Base-by-base conservation (phyloP, 2,113 vertebrate genomes). In the Bos taurus region DNA sequence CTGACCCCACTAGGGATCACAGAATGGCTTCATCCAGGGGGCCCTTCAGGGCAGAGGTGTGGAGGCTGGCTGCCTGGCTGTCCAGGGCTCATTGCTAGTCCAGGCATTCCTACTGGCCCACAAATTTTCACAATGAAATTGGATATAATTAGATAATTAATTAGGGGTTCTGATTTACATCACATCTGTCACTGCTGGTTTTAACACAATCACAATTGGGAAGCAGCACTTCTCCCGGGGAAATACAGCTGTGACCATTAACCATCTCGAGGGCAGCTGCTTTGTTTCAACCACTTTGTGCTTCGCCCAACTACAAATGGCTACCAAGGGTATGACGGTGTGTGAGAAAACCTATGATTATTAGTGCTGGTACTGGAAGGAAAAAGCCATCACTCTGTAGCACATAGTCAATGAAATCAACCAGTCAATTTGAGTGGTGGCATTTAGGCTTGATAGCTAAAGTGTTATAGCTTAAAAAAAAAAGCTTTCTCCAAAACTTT, bases 131-230 rank as follows among this genome's bases (percentile, higher is more conserved):
- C 74, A 92, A 83, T 50, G 50, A 40, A 92, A 54, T 1, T 67
- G 77, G 96, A 88, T 78, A 80, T 88, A 94, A 97, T 82, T 83
- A 91, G 91, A 64, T 87, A 86, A 95, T 93, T 94, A 96, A 94
- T 74, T n/a, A 89, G 25, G 43, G 64, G 48, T 5, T 40, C 59
- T 96, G 81, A 90, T 74, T 97, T 95, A 89, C 46, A 87, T 80
- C 19, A 90, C n/a, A 87, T 52, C 60, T 90, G 64, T 46, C 46
- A 36, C 43, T 93, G 57, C 83, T 25, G 26, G 25, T 82, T 86
- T 88, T 86, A 97, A 95, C 26, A 93, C n/a, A 54, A 36, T 50
- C 43, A 86, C 71, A 71, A 23, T 0, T 16, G 60, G 96, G 33
- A 94, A 95, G 67, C 2, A 84, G 67, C 52, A 25, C 46, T 86